phyloP scores from a whole-genome alignment of 2,113 vertebrate genomes.

The Cavia porcellus region DNA sequence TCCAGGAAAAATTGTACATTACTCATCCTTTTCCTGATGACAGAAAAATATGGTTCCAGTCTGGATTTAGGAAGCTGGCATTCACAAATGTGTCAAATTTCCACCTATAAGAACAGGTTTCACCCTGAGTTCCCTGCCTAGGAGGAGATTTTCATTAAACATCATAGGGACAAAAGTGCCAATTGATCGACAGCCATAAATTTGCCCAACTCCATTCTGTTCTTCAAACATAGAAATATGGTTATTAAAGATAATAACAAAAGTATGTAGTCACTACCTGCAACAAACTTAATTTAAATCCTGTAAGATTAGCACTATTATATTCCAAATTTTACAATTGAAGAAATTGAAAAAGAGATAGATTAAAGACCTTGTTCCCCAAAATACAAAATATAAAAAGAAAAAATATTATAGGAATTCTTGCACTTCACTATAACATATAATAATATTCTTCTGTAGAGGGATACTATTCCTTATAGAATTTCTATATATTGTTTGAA shows the following conservation, averaged over 20 bases:
- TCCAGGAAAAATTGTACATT: not conserved
- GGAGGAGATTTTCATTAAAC: not conserved
- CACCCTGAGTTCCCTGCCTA: not conserved
- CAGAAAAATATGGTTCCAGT: constrained; percentile 7
- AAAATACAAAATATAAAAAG: not conserved
- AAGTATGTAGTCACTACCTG: not conserved
- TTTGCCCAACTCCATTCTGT: not conserved
- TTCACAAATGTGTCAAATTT: not conserved
- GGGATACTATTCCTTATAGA: not conserved
- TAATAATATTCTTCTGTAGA: not conserved
- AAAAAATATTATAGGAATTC: not conserved
- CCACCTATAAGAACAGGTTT: not conserved
- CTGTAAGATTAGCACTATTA: not conserved
- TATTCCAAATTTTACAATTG: not conserved
- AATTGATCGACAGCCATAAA: not conserved
- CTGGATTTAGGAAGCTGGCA: not conserved
- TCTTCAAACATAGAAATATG: not conserved
- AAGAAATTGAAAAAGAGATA: not conserved
- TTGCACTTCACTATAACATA: not conserved
- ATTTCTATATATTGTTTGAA: not conserved
- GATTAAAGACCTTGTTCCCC: not conserved
- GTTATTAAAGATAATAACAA: not conserved
- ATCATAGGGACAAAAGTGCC: not conserved
- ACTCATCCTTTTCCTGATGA: not conserved
- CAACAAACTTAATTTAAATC: not conserved